Conservation (phyloP, 2,888 invertebrate species). For the Cryptocheilus praepositus region DNA sequence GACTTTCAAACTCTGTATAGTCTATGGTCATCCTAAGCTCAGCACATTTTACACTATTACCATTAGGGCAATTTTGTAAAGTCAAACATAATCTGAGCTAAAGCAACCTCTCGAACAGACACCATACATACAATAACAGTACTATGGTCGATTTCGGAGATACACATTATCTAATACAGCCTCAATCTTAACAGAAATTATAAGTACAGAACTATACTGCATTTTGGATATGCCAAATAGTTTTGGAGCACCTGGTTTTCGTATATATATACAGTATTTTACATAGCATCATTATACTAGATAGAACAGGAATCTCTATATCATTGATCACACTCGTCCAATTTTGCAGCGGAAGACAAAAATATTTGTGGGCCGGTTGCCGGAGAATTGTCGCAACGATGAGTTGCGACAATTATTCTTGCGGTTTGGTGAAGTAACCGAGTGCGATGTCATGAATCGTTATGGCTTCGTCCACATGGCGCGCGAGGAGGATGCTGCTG, state of each 20-base stretch:
- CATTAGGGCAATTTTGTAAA: constrained; percentile 35
- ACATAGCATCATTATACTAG: neutral
- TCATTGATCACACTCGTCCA: neutral
- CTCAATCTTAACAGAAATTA: neutral
- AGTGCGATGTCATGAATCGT: constrained; percentile 95
- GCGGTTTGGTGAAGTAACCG: constrained; percentile 90
- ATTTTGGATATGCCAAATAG: constrained; percentile 20
- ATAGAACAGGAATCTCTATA: neutral
- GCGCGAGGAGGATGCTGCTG: constrained; percentile 86
- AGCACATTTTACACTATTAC: constrained; percentile 43
- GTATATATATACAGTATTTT: too few relatives aligned
- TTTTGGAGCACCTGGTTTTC: neutral
- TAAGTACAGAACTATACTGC: neutral
- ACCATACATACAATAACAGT: constrained; percentile 60
- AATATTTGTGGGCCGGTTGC: constrained; percentile 95
- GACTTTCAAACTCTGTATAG: too few relatives aligned
- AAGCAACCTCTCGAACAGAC: constrained; percentile 69
- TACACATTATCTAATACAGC: constrained; percentile 47
- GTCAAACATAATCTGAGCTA: constrained; percentile 56
- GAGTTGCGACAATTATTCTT: constrained; percentile 90
- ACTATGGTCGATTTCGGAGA: constrained; percentile 68
- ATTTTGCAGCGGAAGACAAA: constrained; percentile 82
- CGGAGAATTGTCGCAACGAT: constrained; percentile 88
- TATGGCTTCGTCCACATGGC: constrained; percentile 96
- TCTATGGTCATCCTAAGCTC: constrained; percentile 38